Percentiles rank a stretch among this genome's conserved stretches.
Conservation (phyloP, 2,113 vertebrate species). For the Chamaea fasciata region DNA sequence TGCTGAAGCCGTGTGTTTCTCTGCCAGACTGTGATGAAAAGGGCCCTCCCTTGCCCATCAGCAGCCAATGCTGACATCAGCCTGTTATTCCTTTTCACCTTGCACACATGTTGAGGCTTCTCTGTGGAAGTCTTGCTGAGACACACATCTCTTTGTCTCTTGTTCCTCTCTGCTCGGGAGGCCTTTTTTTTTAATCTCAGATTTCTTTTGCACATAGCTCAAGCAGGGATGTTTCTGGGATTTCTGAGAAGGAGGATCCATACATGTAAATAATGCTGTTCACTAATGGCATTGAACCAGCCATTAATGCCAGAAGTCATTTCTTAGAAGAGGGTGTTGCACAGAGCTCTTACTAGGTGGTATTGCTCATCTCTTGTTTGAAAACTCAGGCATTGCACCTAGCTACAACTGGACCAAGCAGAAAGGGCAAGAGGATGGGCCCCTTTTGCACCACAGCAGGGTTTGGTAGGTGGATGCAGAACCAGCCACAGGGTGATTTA, state of each 20-base stretch:
- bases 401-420: neutral
- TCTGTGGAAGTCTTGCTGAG: conserved; percentile 27
- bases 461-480: neutral
- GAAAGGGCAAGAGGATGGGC: neutral
- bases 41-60: neutral
- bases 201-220: neutral
- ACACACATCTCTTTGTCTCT: conserved; percentile 6
- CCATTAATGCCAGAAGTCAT: neutral
- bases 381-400: neutral
- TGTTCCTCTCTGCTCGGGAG: neutral
- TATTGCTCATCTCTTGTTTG: neutral
- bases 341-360: neutral
- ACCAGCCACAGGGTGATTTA: neutral
- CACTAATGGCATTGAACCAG: accelerated
- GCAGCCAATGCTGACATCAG: neutral
- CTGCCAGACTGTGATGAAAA: conserved; percentile 12
- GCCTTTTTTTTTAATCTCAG: neutral
- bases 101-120: conserved; percentile 12
- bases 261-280: neutral
- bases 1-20: neutral
- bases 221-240: neutral
- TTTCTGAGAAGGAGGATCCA: neutral
- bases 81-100: conserved; percentile 21
- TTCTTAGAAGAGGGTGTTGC: neutral
- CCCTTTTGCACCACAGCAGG: neutral